Conservation (phyloP, 2,113 vertebrate species). For the Muntiacus reevesi region DNA sequence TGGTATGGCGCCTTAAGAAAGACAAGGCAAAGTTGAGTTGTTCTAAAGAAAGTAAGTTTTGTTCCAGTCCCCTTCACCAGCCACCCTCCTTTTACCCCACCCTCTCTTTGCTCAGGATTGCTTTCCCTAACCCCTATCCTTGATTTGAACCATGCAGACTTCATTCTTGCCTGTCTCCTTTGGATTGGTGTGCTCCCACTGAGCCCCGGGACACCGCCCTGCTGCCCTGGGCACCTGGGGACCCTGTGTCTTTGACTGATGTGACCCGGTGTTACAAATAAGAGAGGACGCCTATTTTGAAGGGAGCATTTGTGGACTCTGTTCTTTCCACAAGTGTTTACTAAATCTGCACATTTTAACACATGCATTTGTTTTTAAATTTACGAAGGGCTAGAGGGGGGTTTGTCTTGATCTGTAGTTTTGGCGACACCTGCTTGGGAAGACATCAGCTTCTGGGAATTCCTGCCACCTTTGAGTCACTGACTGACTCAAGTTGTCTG, state of each 20-base stretch:
- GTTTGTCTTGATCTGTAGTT: background rate
- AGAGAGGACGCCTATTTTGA: constrained; percentile 41
- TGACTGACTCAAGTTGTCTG: background rate
- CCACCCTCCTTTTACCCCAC: accelerated
- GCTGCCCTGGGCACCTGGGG: background rate
- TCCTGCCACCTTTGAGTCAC: background rate
- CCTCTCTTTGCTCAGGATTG: background rate
- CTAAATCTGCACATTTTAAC: background rate
- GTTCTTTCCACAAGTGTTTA: background rate
- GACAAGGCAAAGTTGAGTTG: background rate
- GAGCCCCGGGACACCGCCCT: background rate
- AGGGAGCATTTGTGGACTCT: constrained; percentile 59
- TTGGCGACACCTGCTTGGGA: background rate
- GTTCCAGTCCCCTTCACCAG: background rate
- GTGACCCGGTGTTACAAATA: background rate
- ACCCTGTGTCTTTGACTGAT: background rate
- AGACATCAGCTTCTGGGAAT: background rate
- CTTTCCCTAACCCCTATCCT: background rate
- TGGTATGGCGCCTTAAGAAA: no score
- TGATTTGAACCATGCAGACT: background rate
- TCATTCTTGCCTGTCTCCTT: background rate
- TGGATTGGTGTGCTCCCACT: background rate
- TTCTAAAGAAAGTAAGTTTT: background rate
- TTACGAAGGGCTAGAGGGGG: background rate
- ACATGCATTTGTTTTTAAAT: background rate